A percentile compares a stretch with the other conserved stretches of the same genome.
phyloP scores from a whole-genome alignment of 2,888 invertebrate species.

The Eupithecia tripunctaria region DNA sequence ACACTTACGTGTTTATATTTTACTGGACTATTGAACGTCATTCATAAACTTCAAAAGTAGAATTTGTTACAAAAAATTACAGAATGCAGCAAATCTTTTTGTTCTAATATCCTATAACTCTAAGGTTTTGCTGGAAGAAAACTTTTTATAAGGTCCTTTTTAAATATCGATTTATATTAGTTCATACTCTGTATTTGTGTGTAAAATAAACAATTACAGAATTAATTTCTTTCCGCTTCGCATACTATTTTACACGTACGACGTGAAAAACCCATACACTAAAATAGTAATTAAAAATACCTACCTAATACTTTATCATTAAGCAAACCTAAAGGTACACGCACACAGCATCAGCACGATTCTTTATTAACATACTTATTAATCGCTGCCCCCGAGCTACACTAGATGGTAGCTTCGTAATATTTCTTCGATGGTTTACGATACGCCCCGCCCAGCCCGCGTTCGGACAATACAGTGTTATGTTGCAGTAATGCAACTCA shows the following conservation, averaged over 20 bases:
- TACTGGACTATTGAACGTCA: too few species aligned
- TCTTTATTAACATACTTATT: constrained; percentile 79
- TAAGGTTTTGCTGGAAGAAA: too few species aligned
- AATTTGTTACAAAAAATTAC: too few species aligned
- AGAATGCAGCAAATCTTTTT: too few species aligned
- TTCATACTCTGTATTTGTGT: too few species aligned
- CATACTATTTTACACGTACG: background rate
- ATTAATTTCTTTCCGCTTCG: background rate
- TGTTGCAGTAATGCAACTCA: background rate
- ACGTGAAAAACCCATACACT: background rate
- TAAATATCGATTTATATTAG: too few species aligned
- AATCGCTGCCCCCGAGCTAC: constrained; percentile 77
- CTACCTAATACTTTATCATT: background rate
- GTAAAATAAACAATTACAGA: too few species aligned
- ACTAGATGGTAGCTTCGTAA: constrained; percentile 78
- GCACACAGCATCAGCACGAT: constrained; percentile 30
- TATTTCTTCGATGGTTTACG: constrained; percentile 77
- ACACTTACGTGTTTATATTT: too few species aligned
- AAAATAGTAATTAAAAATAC: background rate
- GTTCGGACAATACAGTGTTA: constrained; percentile 44
- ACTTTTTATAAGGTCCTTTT: too few species aligned
- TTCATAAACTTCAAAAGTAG: too few species aligned
- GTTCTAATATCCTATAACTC: too few species aligned
- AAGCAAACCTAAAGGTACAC: constrained; percentile 7
- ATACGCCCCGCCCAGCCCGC: constrained; percentile 69